These are phyloP conservation scores for Gryllus longicercus DNA, from an alignment of 2,888 invertebrate genomes.

Conservation along the genomic window DNA sequence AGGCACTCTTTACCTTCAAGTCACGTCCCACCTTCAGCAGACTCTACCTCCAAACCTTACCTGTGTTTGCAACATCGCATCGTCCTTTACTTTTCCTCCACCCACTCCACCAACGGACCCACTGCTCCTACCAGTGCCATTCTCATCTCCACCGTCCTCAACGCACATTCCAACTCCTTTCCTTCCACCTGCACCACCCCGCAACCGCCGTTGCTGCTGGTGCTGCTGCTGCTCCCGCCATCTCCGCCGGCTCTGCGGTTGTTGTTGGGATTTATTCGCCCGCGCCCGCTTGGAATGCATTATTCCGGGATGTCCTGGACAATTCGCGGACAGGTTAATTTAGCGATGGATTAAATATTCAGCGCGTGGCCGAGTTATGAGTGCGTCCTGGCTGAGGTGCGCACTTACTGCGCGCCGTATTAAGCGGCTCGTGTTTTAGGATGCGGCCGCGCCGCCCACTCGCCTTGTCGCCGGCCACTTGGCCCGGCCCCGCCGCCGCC, in stretches of 20 bases:
- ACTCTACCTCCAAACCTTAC: neutral
- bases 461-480: too few species aligned
- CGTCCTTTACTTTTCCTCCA: neutral
- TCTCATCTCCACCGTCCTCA: neutral
- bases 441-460: too few species aligned
- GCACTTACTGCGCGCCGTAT: neutral
- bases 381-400: neutral
- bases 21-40: too few species aligned
- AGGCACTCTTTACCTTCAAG: neutral
- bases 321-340: conserved; percentile 17
- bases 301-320: conserved; percentile 6
- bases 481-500: too few species aligned
- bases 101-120: neutral
- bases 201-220: neutral
- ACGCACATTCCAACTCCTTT: neutral
- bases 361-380: neutral
- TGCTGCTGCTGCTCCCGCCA: neutral
- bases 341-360: conserved; percentile 17
- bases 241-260: neutral
- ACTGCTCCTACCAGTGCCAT: neutral
- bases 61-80: neutral
- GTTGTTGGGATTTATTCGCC: neutral
- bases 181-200: neutral
- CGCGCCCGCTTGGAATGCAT: neutral
- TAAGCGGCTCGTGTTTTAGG: too few species aligned